phyloP scores from a whole-genome alignment of 1,140 invertebrate genomes.

The Kradibia gibbosae region DNA sequence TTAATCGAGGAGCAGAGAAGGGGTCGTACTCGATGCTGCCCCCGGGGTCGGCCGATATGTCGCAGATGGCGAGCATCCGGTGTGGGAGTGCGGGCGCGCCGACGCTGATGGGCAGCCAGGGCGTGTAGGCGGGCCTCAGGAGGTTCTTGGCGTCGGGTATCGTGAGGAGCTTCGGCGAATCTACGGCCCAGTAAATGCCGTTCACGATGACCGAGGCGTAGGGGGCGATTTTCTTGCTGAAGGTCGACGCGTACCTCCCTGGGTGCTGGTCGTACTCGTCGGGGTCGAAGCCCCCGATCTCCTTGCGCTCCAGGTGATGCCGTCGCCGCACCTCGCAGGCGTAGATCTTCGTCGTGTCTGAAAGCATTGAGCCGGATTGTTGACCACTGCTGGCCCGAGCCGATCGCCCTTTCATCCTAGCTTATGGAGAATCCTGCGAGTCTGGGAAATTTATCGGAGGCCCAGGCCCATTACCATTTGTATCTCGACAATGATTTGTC shows the following conservation, averaged over 20 bases:
- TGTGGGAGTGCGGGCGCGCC: slow-evolving; percentile 93
- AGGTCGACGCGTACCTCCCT: slow-evolving; percentile 95
- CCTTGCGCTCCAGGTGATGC: slow-evolving; percentile 93
- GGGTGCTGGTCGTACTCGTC: slow-evolving; percentile 95
- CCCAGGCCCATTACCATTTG: too few relatives aligned
- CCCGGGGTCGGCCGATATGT: slow-evolving; percentile 98
- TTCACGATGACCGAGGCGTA: slow-evolving; percentile 98
- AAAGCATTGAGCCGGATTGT: not conserved
- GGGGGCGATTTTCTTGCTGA: slow-evolving; percentile 97
- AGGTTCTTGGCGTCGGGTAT: slow-evolving; percentile 98
- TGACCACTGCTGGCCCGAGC: too few relatives aligned
- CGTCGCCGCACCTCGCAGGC: slow-evolving; percentile 93
- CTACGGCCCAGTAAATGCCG: slow-evolving; percentile 98
- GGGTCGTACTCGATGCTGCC: slow-evolving; percentile 89
- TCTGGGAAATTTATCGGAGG: too few relatives aligned
- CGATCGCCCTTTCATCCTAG: too few relatives aligned
- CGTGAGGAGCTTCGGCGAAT: slow-evolving; percentile 95
- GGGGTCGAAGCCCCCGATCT: slow-evolving; percentile 91
- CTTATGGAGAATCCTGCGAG: too few relatives aligned
- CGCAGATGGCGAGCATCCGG: slow-evolving; percentile 93
- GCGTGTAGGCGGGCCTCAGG: slow-evolving; percentile 88
- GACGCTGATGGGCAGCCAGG: slow-evolving; percentile 90
- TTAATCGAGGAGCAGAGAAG: not conserved
- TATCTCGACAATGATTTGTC: too few relatives aligned
- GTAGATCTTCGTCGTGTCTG: slow-evolving; percentile 94